A percentile compares a stretch with the other conserved stretches of the same genome.
phyloP scores from a whole-genome alignment of 2,888 invertebrate species.

The Drosophila melanosoma region DNA sequence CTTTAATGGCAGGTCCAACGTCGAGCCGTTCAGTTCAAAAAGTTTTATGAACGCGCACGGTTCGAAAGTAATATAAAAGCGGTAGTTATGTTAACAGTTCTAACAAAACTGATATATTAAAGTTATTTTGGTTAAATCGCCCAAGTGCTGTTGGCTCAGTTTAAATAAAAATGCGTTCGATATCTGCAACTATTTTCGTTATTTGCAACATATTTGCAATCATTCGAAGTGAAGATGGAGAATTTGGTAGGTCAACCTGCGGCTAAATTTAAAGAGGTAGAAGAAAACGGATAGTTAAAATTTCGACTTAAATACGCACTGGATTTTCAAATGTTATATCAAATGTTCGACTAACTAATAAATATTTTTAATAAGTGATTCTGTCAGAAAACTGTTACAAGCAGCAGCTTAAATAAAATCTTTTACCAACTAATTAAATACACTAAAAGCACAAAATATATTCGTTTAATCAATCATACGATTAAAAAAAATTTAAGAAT shows the following conservation, averaged over 20 bases:
- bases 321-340: background rate
- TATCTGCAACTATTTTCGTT: conserved; percentile 45
- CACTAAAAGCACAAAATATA: background rate
- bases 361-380: background rate
- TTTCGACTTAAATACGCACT: background rate
- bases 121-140: background rate
- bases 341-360: background rate
- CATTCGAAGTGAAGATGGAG: conserved; percentile 65
- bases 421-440: background rate
- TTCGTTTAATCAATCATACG: background rate
- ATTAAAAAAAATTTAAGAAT: too few relatives aligned
- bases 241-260: conserved; percentile 71
- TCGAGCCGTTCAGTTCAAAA: conserved; percentile 56
- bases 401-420: background rate
- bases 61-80: conserved; percentile 32
- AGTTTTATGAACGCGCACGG: conserved; percentile 58
- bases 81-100: conserved; percentile 23
- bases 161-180: conserved; percentile 41
- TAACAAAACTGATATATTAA: background rate
- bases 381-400: background rate
- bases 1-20: conserved; percentile 43
- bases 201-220: conserved; percentile 52
- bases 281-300: background rate
- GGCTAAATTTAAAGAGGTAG: background rate
- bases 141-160: conserved; percentile 27